Percentiles rank a stretch among this genome's conserved stretches.
Evolutionary conservation across 2,113 vertebrate species (phyloP).

Genomic region (Pluvialis apricaria): DNA sequence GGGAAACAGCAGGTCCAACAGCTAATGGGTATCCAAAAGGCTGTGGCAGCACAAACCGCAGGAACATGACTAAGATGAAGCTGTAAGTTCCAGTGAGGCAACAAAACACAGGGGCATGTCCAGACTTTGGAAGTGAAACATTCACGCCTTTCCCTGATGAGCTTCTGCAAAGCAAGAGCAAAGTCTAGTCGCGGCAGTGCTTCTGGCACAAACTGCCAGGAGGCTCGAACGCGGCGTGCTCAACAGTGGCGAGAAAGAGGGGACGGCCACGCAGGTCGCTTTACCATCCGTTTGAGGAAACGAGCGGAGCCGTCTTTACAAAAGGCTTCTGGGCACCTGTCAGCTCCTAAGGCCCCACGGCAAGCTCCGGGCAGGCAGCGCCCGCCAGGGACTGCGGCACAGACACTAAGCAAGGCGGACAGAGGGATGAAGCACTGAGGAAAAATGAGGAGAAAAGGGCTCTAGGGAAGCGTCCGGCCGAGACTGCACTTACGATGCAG

Average conservation of each 20-base stretch:
- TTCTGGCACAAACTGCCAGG: not conserved
- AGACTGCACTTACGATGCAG: slow-evolving; percentile 87
- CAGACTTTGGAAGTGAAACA: slow-evolving; percentile 18
- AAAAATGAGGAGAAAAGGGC: not conserved
- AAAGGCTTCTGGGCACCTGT: not conserved
- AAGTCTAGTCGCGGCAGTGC: not conserved
- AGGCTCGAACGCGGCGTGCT: not conserved
- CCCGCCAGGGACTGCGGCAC: not conserved
- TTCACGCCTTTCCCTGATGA: slow-evolving; percentile 34
- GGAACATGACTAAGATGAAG: slow-evolving; percentile 27
- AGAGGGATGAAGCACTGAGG: not conserved
- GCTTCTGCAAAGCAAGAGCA: slow-evolving; percentile 37
- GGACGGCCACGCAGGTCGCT: not conserved
- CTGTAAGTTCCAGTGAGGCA: slow-evolving; percentile 25
- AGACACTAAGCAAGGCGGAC: not conserved
- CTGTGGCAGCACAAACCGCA: not conserved
- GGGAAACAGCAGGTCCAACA: not conserved
- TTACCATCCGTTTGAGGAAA: not conserved
- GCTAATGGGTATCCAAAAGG: not conserved
- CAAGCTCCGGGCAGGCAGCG: not conserved
- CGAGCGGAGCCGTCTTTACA: not conserved
- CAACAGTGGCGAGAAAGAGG: not conserved
- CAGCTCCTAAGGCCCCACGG: not conserved
- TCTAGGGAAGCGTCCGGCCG: not conserved
- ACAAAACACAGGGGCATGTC: slow-evolving; percentile 29